Evolutionary conservation across 2,888 invertebrate genomes (phyloP), one percentile per base, ranked within the genome.

Genomic region (Andrena trimmerana): DNA sequence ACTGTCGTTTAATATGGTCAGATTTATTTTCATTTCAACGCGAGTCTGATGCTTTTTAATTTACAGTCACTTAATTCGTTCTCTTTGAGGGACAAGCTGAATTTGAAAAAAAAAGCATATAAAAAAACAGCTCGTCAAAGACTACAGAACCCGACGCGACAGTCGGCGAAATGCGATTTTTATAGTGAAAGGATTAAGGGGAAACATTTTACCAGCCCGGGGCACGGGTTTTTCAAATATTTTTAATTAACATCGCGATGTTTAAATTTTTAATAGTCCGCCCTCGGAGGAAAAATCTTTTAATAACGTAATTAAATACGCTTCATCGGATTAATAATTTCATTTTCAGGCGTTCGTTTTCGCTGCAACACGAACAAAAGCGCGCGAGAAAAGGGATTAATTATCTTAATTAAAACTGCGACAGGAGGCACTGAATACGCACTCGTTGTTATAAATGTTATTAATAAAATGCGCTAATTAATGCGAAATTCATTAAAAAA

Each of bases 331-430:
- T 80, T 74, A 54, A 81, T 80, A 80, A 73, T 69, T 48, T 57
- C 63, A 65, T 81, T 60, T 78, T 24, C 62, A 50, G 59, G 36
- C 16, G 66, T 54, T 62, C 60, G 62, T 79, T 71, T 68, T 42
- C 50, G 29, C 48, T 50, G 31, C 29, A 16, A 50, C 63, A 5
- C 42, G 29, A 20, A 59, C 50, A 68, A 54, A 80, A 63, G 31
- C 48, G 31, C 13, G 10, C 54, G 8, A 68, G 67, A 50, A 62
- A 50, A 10, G 57, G 62, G 62, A 81, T 79, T 68, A 74, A 79
- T 81, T 74, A 69, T 81, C 59, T 81, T 81, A 81, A 81, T 81
- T 81, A 81, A 74, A 80, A 74, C 60, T 54, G 20, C 36, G 60
- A 67, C 74, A 67, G 36, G 31, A 1, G 74, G 31, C 50, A 36